phyloP scores from a whole-genome alignment of 2,888 invertebrate genomes.

The Petrolisthes manimaculis region DNA sequence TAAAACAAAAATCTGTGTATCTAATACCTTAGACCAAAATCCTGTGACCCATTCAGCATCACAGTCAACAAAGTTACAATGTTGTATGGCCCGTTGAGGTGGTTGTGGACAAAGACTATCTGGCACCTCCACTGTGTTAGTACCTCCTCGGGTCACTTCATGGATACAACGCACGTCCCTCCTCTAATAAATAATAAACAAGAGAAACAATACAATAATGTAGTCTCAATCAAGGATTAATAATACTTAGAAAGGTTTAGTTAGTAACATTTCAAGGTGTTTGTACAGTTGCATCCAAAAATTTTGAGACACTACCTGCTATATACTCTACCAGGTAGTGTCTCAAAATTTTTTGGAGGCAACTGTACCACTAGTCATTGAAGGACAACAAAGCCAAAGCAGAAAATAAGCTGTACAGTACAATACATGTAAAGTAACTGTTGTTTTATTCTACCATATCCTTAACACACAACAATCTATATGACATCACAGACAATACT shows the following conservation, averaged over 20 bases:
- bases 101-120: slow-evolving; percentile 94
- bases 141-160: slow-evolving; percentile 86
- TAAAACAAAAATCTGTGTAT: background rate
- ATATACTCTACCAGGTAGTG: too few species aligned
- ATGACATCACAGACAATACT: background rate
- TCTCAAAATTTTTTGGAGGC: too few species aligned
- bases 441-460: too few species aligned
- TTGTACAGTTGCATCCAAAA: too few species aligned
- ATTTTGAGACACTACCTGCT: too few species aligned
- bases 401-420: too few species aligned
- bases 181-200: slow-evolving; percentile 51
- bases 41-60: slow-evolving; percentile 90
- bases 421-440: too few species aligned
- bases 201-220: background rate
- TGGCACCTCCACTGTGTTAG: slow-evolving; percentile 92
- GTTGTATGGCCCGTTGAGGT: slow-evolving; percentile 87
- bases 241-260: too few species aligned
- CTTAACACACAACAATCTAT: too few species aligned
- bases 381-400: too few species aligned
- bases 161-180: slow-evolving; percentile 83
- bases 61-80: slow-evolving; percentile 93
- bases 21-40: slow-evolving; percentile 82
- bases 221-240: background rate
- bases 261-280: background rate
- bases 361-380: too few species aligned